Percentiles rank a stretch among this genome's conserved stretches.
Evolutionary conservation across 1,140 invertebrate genomes (phyloP).

Genomic region (Pristionchus pacificus): DNA sequence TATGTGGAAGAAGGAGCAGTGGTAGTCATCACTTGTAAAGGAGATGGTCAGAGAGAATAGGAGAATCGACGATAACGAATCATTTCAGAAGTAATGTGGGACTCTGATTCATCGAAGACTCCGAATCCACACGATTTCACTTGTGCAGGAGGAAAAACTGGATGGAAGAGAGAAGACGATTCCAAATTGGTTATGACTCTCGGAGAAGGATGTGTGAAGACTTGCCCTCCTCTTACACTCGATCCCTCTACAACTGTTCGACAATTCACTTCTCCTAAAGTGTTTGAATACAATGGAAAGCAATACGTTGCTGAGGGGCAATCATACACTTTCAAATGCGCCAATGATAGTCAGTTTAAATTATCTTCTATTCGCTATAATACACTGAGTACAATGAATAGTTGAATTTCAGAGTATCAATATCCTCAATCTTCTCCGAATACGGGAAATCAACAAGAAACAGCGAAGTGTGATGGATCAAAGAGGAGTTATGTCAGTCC

Average conservation of each 20-base stretch:
- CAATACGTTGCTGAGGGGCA: background rate
- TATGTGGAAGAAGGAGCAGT: background rate
- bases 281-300: background rate
- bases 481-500: background rate
- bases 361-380: no score
- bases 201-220: background rate
- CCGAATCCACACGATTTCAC: background rate
- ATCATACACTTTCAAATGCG: background rate
- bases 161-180: background rate
- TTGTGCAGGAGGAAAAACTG: background rate
- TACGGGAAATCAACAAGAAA: background rate
- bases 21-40: background rate
- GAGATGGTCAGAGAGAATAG: background rate
- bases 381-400: background rate
- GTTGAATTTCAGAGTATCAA: background rate
- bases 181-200: background rate
- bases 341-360: no score
- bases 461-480: background rate
- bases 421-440: background rate
- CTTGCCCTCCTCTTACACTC: background rate
- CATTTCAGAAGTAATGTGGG: background rate
- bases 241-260: background rate
- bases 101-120: background rate
- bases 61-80: background rate
- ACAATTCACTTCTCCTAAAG: background rate